Base-by-base conservation (phyloP, 2,888 invertebrate species). In the Rhorus exstirpatorius region DNA sequence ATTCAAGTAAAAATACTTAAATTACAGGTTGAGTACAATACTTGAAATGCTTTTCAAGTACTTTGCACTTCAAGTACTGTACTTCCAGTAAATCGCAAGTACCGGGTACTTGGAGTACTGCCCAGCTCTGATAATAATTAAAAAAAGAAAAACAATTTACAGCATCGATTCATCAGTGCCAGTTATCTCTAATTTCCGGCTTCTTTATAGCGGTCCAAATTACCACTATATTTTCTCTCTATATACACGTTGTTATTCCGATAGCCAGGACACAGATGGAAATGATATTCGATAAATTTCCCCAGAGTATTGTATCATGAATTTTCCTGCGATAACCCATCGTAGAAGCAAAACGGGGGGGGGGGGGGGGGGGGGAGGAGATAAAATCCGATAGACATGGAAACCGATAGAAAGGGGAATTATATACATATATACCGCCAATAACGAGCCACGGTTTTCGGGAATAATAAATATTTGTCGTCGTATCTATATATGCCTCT, bases 241-340 rank as follows among this genome's bases (percentile, higher is more conserved):
- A 31, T n/a, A 38, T 31, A 41, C 12, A 14, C 49, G 14, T 71
- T 46, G 44, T 65, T 44, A 70, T 75, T 51, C 24, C 17, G 60
- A 49, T 26, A 44, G 58, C 3, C 38, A 19, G 3, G 8, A 46
- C 19, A 44, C n/a, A n/a, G 58, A 79, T 81, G 72, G 35, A 46
- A 79, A 83, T 80, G 58, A 31, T 77, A 81, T 49, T 61, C 55
- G 55, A 74, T 31, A 74, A 70, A 81, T 81, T 81, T 83, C 72
- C 74, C 83, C 49, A 35, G 72, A 74, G 80, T 63, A 38, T 77
- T 55, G 49, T 58, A 38, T 19, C 70, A 21, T 72, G 24, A 24
- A 78, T 76, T 75, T 67, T 70, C 35, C 46, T 65, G 26, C 38
- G 24, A 83, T 68, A 58, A 51, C 17, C 26, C 12, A 60, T 10